A percentile compares a stretch with the other conserved stretches of the same genome.
Conservation (phyloP, 1,140 invertebrate genomes). For the Daktulosphaira vitifoliae region DNA sequence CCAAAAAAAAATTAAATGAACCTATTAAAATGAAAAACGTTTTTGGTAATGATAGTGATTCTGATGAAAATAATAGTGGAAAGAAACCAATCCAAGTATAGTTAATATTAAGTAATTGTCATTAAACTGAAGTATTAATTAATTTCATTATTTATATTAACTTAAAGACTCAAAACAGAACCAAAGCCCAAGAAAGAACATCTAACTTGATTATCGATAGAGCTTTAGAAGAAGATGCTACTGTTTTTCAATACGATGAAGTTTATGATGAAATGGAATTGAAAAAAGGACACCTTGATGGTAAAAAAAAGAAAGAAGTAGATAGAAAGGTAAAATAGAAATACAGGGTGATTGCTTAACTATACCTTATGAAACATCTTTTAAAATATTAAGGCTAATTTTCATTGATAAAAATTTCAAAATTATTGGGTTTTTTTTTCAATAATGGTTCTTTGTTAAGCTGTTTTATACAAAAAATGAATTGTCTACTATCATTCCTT, state of each 20-base stretch:
- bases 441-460: neutral
- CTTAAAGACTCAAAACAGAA: conserved; percentile 42
- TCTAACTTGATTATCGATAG: conserved; percentile 54
- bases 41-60: conserved; percentile 46
- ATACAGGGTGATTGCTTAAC: too few species aligned
- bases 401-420: neutral
- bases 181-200: conserved; percentile 46
- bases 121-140: neutral
- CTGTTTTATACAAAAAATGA: too few species aligned
- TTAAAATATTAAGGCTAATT: too few species aligned
- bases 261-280: conserved; percentile 81
- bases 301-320: conserved; percentile 50
- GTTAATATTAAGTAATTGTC: neutral
- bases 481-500: too few species aligned
- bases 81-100: conserved; percentile 42
- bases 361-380: too few species aligned
- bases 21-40: conserved; percentile 42
- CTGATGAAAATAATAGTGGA: conserved; percentile 46
- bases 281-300: conserved; percentile 51
- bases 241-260: conserved; percentile 90
- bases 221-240: conserved; percentile 79
- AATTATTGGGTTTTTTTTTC: neutral
- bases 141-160: conserved; percentile 12
- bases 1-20: conserved; percentile 43
- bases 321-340: conserved; percentile 50